Evolutionary conservation across 2,888 invertebrate genomes (phyloP).

Genomic region (Nomada hirtipes): DNA sequence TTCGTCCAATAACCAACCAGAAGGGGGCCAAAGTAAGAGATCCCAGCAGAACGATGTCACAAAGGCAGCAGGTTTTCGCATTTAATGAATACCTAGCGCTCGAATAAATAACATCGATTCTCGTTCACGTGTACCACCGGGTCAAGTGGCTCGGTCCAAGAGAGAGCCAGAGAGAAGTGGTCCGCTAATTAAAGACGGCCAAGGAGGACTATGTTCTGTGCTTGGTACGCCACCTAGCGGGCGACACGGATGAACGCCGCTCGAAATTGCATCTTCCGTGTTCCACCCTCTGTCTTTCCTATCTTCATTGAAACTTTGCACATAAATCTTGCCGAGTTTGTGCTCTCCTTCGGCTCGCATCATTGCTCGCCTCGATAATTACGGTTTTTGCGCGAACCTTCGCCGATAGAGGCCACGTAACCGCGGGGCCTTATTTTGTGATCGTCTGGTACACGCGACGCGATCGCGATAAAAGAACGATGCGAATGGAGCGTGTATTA

Average conservation of each 20-base stretch:
- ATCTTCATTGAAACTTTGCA: constrained; percentile 32
- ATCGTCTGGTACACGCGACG: neutral
- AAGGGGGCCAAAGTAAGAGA: neutral
- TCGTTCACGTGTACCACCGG: constrained; percentile 41
- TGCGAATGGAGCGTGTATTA: constrained; percentile 43
- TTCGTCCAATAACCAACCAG: neutral
- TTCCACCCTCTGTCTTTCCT: too few relatives aligned
- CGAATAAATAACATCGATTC: constrained; percentile 55
- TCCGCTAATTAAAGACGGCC: constrained; percentile 53
- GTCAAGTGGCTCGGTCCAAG: constrained; percentile 50
- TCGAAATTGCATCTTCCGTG: constrained; percentile 36
- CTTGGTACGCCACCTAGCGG: neutral
- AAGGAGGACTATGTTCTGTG: constrained; percentile 17
- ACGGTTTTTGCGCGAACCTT: constrained; percentile 34
- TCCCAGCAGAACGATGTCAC: neutral
- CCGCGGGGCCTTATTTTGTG: constrained; percentile 10
- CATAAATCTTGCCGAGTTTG: constrained; percentile 21
- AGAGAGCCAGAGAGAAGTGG: neutral
- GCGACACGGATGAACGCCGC: constrained; percentile 31
- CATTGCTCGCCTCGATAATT: constrained; percentile 32
- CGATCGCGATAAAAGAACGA: neutral
- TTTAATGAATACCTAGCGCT: constrained; percentile 43
- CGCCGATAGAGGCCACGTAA: constrained; percentile 16
- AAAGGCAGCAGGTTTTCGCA: constrained; percentile 24
- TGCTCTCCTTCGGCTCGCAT: neutral